Conservation (phyloP, 2,113 vertebrate species). For the Myiopsitta monachus region DNA sequence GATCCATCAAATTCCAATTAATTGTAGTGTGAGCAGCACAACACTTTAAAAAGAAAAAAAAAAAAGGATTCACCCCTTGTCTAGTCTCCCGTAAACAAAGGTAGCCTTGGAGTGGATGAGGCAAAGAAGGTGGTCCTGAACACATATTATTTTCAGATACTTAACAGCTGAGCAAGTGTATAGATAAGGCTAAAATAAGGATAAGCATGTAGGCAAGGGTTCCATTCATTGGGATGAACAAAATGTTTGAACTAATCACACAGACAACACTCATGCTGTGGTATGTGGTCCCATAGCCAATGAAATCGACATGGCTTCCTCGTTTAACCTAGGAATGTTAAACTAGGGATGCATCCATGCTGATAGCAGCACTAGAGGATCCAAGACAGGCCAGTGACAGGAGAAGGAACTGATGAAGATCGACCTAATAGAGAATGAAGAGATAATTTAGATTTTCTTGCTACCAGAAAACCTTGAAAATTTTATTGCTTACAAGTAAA, state of each 20-base stretch:
- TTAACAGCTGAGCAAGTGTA: fast-evolving
- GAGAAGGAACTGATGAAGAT: not conserved
- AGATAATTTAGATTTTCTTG: not conserved
- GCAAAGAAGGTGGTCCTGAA: too few species aligned
- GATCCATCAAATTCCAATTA: not conserved
- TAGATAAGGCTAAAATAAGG: not conserved
- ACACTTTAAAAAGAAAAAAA: not conserved
- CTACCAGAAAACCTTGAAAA: not conserved
- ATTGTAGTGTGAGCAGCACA: not conserved
- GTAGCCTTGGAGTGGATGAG: not conserved
- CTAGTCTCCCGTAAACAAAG: not conserved
- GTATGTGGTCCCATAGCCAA: not conserved
- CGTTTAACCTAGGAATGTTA: not conserved
- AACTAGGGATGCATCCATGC: not conserved
- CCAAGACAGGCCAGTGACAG: not conserved
- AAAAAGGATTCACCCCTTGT: not conserved
- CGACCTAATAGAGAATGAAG: not conserved
- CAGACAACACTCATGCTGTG: not conserved
- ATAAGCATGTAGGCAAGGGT: not conserved
- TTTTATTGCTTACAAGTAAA: not conserved
- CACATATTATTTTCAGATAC: not conserved
- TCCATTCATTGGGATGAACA: not conserved
- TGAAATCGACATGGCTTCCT: not conserved
- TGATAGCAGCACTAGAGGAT: not conserved
- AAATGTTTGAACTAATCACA: not conserved